Base-by-base conservation (phyloP, 2,113 vertebrate species). In the Cyanistes caeruleus region DNA sequence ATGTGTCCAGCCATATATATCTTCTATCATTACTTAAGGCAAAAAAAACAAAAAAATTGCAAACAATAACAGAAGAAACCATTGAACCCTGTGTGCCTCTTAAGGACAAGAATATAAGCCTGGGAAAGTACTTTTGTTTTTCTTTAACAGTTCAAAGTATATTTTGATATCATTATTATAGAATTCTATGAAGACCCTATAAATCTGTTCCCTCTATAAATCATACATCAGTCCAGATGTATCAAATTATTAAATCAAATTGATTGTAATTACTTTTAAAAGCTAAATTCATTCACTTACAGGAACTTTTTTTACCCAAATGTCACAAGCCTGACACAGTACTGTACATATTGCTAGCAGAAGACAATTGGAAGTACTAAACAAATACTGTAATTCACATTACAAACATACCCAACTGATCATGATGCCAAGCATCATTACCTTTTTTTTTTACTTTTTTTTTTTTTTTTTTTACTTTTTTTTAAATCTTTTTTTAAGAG, bases 331-430 rank as follows among this genome's bases (percentile, higher is more conserved):
- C 98, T 97, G 98, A 98, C 97, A 98, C 98, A 97, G 97, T 98
- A 99, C 98, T 98, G 98, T 98, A 99, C 98, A 98, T 99, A 99
- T 99, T 99, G 99, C 98, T 99, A 98, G 98, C 98, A 98, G 98
- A 98, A 98, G 98, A 99, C 98, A 93, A 98, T 97, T 98, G 98
- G 97, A 98, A 98, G 98, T 98, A 99, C 98, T 98, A 98, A 98
- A 99, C 98, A 98, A 97, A 97, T 93, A 99, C 98, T 79, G 83
- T 93, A 86, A 98, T 97, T 97, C 96, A 98, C 97, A 96, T 98
- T 97, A 99, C 98, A 98, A 98, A 99, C 98, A 98, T 97, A 98
- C 97, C 94, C 95, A 98, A 98, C 98, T 98, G 95, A 98, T 98
- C 97, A 78, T 82, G 95, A 98, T 96, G 98, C 95, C 86, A 87